A percentile compares a stretch with the other conserved stretches of the same genome.
Conservation (phyloP, 2,797 vertebrate species). For the Melopsittacus undulatus region DNA sequence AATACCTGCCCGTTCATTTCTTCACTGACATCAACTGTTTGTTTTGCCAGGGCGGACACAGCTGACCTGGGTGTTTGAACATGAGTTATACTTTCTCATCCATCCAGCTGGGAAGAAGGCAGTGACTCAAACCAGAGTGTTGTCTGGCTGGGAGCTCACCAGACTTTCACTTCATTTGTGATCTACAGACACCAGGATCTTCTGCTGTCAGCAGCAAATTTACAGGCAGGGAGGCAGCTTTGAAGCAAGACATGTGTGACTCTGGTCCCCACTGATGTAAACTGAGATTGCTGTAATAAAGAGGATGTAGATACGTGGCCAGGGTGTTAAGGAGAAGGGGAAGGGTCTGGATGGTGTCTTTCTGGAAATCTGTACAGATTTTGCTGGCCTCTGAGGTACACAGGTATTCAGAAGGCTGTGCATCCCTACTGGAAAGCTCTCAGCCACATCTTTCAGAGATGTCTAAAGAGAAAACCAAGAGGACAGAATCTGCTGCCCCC, state of each 20-base stretch:
- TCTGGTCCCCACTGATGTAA: not conserved
- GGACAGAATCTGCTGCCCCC: not conserved
- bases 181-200: constrained; percentile 14
- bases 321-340: not conserved
- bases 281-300: not conserved
- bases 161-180: constrained; percentile 61
- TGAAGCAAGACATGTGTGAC: not conserved
- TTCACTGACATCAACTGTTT: constrained; percentile 38
- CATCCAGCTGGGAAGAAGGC: constrained; percentile 1
- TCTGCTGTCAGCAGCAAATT: constrained; percentile 27
- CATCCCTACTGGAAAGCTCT: not conserved
- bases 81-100: constrained; percentile 26
- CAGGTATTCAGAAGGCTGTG: rapidly evolving
- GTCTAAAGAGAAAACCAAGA: not conserved
- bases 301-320: not conserved
- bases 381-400: not conserved
- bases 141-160: constrained; percentile 34
- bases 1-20: constrained; percentile 10
- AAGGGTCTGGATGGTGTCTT: not conserved
- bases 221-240: not conserved
- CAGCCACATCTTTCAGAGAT: not conserved
- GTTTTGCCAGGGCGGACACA: constrained; percentile 14
- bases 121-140: constrained; percentile 50
- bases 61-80: constrained; percentile 31
- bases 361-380: not conserved